Percentiles rank a stretch among this genome's conserved stretches.
These are phyloP conservation scores for Mesitornis unicolor DNA, from an alignment of 2,113 vertebrate species.

Conservation along the genomic window DNA sequence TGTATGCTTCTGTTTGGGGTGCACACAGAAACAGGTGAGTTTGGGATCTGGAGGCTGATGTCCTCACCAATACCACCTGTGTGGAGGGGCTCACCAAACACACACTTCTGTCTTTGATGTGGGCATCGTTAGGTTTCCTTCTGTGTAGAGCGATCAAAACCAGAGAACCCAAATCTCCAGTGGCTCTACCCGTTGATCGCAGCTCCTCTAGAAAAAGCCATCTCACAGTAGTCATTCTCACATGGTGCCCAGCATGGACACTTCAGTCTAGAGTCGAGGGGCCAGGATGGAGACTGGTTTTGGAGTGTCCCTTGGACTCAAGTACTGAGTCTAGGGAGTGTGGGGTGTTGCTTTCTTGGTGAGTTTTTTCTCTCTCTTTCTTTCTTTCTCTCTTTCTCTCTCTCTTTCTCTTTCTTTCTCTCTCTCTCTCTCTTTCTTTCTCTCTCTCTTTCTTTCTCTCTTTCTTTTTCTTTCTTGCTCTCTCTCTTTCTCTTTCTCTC, in stretches of 20 bases:
- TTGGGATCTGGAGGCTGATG: neutral
- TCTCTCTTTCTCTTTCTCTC: too few relatives aligned
- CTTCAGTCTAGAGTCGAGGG: neutral
- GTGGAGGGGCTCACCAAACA: neutral
- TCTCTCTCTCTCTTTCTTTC: too few relatives aligned
- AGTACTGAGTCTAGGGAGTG: neutral
- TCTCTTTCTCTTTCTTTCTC: too few relatives aligned
- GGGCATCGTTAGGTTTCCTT: neutral
- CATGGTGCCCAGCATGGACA: neutral
- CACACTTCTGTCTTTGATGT: neutral
- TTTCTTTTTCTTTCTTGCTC: too few relatives aligned
- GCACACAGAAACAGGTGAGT: neutral
- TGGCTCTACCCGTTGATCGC: neutral
- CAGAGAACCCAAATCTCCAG: neutral
- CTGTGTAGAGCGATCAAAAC: neutral
- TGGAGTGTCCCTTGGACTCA: neutral
- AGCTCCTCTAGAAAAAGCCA: neutral
- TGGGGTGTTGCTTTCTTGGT: neutral
- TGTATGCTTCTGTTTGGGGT: neutral
- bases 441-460: too few relatives aligned
- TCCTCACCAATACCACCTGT: neutral
- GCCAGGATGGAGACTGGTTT: neutral
- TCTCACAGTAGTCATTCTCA: neutral
- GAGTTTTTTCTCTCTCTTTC: fast-evolving
- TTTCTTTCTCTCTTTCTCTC: neutral